Percentiles rank a stretch among this genome's conserved stretches.
Evolutionary conservation across 2,113 vertebrate species (phyloP).

Genomic region (Ornithorhynchus anatinus): DNA sequence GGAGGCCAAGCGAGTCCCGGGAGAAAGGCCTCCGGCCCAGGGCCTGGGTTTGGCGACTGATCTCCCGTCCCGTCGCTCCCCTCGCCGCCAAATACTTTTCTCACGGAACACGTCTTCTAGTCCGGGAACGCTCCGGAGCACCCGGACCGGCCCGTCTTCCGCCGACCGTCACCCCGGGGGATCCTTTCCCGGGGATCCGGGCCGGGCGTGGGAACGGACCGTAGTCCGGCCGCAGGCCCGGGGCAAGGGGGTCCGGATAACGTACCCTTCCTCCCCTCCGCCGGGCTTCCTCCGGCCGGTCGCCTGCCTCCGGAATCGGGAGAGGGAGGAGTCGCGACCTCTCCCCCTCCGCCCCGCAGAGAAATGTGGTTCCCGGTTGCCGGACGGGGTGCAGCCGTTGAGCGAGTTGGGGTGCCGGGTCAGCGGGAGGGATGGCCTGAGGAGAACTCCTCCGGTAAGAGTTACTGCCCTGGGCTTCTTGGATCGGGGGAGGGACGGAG

Average conservation of each 20-base stretch:
- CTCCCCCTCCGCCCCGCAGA: slow-evolving; percentile 67
- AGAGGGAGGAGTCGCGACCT: slow-evolving; percentile 61
- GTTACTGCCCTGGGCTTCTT: slow-evolving; percentile 64
- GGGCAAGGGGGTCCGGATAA: too few species aligned
- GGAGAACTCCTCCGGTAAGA: slow-evolving; percentile 59
- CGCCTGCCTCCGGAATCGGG: too few species aligned
- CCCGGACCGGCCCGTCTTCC: slow-evolving; percentile 41
- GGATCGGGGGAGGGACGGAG: slow-evolving; percentile 68
- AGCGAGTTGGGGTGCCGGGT: slow-evolving; percentile 66
- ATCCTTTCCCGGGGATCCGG: too few species aligned
- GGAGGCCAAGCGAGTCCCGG: slow-evolving; percentile 25
- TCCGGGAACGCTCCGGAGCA: slow-evolving; percentile 57
- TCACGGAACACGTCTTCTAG: slow-evolving; percentile 33
- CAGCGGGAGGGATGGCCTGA: slow-evolving; percentile 62
- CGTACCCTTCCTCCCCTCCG: too few species aligned
- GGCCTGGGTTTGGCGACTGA: slow-evolving; percentile 49
- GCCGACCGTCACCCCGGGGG: slow-evolving; percentile 43
- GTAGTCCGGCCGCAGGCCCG: too few species aligned
- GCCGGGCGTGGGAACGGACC: too few species aligned
- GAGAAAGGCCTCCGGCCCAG: slow-evolving; percentile 28
- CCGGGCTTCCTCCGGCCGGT: too few species aligned
- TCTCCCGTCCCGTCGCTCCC: not conserved
- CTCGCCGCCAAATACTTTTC: slow-evolving; percentile 38
- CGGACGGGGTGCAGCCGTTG: slow-evolving; percentile 65
- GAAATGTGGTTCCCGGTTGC: slow-evolving; percentile 67